Conservation (phyloP, 2,797 vertebrate genomes). For the Eulemur mongoz region DNA sequence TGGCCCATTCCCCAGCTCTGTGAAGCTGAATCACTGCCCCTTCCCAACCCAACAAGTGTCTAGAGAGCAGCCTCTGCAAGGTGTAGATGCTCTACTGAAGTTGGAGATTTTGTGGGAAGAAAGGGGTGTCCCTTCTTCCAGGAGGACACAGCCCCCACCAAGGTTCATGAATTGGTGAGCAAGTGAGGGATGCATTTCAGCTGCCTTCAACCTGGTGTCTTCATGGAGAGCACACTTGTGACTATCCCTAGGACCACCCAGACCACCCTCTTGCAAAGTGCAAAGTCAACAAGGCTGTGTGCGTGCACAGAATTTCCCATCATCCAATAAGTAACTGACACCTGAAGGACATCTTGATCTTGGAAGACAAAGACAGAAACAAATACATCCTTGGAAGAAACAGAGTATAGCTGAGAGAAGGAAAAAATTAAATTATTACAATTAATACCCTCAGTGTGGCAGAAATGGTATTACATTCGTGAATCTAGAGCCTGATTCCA, state of each 20-base stretch:
- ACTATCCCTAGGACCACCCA: neutral
- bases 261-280: neutral
- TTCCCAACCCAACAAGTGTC: neutral
- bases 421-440: neutral
- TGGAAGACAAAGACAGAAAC: neutral
- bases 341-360: neutral
- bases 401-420: neutral
- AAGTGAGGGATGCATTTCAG: neutral
- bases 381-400: neutral
- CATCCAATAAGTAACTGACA: neutral
- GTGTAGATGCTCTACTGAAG: neutral
- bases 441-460: neutral
- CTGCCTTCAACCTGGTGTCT: neutral
- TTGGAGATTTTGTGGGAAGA: neutral
- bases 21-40: neutral
- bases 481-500: neutral
- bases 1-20: neutral
- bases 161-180: neutral
- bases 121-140: neutral
- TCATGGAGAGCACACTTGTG: neutral
- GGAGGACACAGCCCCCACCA: neutral
- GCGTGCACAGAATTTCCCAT: neutral
- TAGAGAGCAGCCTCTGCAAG: neutral
- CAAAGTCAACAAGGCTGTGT: neutral
- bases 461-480: neutral